These are phyloP conservation scores for Passer domesticus DNA, from an alignment of 2,113 vertebrate genomes.

Conservation along the genomic window DNA sequence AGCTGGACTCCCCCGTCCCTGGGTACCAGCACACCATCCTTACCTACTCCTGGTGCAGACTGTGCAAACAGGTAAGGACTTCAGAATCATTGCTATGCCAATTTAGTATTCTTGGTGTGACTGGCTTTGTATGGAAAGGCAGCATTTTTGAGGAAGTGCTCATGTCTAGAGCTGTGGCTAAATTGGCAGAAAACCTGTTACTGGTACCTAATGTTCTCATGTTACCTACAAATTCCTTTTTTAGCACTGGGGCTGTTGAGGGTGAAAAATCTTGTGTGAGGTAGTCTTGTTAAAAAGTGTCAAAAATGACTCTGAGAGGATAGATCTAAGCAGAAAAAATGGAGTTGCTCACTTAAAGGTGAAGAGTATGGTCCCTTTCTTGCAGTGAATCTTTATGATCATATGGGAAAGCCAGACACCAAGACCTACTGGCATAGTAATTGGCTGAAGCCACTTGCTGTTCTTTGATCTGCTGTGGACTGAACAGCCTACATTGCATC, in stretches of 20 bases:
- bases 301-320: not conserved
- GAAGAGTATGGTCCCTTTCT: not conserved
- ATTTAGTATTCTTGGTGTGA: not conserved
- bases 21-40: slow-evolving; percentile 98
- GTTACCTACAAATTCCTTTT: not conserved
- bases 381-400: not conserved
- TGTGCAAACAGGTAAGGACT: slow-evolving; percentile 91
- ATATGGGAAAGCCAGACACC: not conserved
- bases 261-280: not conserved
- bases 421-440: not conserved
- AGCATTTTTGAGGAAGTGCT: not conserved
- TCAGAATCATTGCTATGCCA: not conserved
- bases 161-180: not conserved
- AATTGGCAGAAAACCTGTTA: not conserved
- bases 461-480: not conserved
- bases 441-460: not conserved
- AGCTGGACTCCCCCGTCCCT: slow-evolving; percentile 95
- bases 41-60: slow-evolving; percentile 96
- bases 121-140: not conserved
- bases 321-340: not conserved
- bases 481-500: not conserved
- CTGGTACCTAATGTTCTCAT: not conserved
- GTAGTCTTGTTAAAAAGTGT: not conserved
- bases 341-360: not conserved
- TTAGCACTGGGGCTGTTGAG: not conserved